phyloP scores from a whole-genome alignment of 2,888 invertebrate genomes.

The Spisula subtruncata region DNA sequence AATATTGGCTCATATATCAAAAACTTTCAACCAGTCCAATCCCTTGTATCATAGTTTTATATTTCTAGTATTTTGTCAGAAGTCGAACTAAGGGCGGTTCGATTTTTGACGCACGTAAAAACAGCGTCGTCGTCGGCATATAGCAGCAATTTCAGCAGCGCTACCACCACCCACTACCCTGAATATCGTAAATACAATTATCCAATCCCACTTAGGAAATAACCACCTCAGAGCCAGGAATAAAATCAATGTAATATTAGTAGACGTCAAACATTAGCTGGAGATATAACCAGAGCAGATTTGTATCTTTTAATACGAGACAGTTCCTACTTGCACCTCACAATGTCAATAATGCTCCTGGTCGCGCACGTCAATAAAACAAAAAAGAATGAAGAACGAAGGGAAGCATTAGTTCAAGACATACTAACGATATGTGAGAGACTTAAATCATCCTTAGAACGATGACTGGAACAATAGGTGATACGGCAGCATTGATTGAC shows the following conservation, averaged over 20 bases:
- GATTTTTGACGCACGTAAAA: background rate
- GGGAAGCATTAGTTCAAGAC: conserved; percentile 5
- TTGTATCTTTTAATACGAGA: background rate
- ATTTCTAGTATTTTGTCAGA: background rate
- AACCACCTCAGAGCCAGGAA: background rate
- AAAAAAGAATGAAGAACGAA: background rate
- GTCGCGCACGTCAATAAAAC: background rate
- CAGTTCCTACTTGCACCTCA: background rate
- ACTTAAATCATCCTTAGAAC: background rate
- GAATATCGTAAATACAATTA: background rate
- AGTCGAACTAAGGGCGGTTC: background rate
- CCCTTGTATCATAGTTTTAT: background rate
- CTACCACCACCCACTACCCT: background rate
- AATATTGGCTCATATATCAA: conserved; percentile 1
- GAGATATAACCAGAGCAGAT: background rate
- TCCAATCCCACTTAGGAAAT: background rate
- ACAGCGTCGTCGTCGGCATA: background rate
- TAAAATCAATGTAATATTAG: background rate
- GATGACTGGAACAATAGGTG: conserved; percentile 7
- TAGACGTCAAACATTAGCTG: background rate
- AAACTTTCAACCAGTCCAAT: background rate
- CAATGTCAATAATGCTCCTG: background rate
- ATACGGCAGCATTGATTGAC: conserved; percentile 7
- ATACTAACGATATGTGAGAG: background rate
- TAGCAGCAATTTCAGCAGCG: background rate